A percentile compares a stretch with the other conserved stretches of the same genome.
Conservation (phyloP, 2,113 vertebrate genomes). For the Gymnorhina tibicen region DNA sequence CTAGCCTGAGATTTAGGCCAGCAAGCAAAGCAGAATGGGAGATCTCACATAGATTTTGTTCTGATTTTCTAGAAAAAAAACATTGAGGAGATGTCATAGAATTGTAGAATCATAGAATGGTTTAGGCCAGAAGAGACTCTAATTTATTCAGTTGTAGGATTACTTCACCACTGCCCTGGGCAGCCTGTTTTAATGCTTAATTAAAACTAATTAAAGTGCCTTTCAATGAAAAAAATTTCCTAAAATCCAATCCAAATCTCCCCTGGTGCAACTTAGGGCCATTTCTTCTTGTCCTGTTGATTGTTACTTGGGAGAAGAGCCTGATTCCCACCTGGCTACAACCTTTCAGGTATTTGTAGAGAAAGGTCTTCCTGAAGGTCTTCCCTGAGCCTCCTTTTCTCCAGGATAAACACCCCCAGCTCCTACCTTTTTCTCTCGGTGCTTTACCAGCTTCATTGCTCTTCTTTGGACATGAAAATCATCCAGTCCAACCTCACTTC, state of each 20-base stretch:
- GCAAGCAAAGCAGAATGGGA: not conserved
- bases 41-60: not conserved
- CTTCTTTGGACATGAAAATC: not conserved
- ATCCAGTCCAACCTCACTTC: not conserved
- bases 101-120: not conserved
- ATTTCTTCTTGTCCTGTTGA: not conserved
- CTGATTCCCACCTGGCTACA: accelerated
- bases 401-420: not conserved
- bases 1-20: not conserved
- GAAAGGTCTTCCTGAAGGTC: not conserved
- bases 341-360: not conserved
- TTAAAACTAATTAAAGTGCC: not conserved
- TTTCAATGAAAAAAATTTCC: not conserved
- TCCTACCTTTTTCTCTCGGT: not conserved
- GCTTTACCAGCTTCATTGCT: not conserved
- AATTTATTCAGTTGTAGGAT: not conserved
- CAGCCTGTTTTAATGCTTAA: not conserved
- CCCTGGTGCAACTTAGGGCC: accelerated
- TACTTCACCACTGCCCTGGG: not conserved
- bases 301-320: not conserved
- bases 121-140: not conserved
- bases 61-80: not conserved
- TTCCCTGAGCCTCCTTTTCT: not conserved
- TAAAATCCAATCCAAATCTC: not conserved
- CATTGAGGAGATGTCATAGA: not conserved